Conservation (phyloP, 2,797 vertebrate genomes). For the Diglossa cyanea region DNA sequence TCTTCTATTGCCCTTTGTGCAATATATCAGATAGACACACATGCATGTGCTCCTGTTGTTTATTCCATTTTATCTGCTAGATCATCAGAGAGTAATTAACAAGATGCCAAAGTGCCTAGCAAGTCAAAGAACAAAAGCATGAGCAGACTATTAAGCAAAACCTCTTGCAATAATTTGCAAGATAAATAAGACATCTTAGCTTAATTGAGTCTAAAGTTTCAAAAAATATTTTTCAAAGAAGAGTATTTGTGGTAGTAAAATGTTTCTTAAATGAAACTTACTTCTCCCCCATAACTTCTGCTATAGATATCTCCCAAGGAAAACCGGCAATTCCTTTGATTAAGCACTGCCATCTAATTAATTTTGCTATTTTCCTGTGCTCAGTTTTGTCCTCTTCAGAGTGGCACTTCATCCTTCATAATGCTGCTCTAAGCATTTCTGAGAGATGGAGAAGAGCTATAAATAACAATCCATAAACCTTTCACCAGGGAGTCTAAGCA, state of each 20-base stretch:
- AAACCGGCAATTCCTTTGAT: background rate
- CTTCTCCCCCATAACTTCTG: background rate
- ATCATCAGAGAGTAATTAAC: background rate
- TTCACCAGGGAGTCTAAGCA: background rate
- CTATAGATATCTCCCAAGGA: background rate
- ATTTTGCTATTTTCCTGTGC: background rate
- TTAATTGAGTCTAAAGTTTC: background rate
- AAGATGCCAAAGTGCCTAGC: background rate
- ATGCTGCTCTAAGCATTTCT: slow-evolving; percentile 2
- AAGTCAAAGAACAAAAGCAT: background rate
- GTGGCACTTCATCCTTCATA: background rate
- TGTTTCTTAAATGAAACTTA: accelerated
- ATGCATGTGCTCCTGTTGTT: background rate
- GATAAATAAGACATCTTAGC: background rate
- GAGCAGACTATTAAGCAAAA: background rate
- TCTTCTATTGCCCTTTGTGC: background rate
- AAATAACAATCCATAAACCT: slow-evolving; percentile 22
- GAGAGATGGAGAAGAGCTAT: background rate
- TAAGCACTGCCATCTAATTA: background rate
- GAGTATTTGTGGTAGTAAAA: background rate
- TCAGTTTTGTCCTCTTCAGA: background rate
- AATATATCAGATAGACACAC: accelerated
- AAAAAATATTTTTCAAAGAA: background rate
- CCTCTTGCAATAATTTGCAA: background rate
- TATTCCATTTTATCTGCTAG: background rate